Evolutionary conservation across 2,888 invertebrate species (phyloP).

Genomic region (Cheilosia vernalis): DNA sequence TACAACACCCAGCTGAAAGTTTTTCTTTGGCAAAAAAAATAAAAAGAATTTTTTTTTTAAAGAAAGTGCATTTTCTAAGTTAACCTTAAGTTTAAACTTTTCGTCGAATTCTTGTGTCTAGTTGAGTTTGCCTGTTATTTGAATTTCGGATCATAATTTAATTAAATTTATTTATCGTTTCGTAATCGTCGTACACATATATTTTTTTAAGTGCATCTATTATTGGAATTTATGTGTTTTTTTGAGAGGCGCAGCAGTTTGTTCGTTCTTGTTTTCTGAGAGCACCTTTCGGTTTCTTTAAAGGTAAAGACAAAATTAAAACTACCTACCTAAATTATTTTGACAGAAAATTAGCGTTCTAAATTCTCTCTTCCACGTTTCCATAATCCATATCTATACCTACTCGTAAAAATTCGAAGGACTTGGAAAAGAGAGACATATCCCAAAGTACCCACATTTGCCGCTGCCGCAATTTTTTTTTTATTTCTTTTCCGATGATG

Average conservation of each 20-base stretch:
- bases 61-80: conserved; percentile 63
- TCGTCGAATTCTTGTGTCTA: conserved; percentile 17
- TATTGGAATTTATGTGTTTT: conserved; percentile 60
- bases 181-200: conserved; percentile 56
- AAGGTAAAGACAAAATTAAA: conserved; percentile 30
- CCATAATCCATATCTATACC: background rate
- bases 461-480: conserved; percentile 13
- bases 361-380: conserved; percentile 12
- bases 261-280: conserved; percentile 18
- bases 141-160: conserved; percentile 42
- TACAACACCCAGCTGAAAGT: conserved; percentile 39
- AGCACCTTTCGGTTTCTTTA: conserved; percentile 54
- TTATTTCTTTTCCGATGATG: conserved; percentile 42
- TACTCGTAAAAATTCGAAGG: background rate
- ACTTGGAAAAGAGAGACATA: conserved; percentile 12
- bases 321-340: background rate
- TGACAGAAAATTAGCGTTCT: background rate
- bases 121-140: conserved; percentile 3
- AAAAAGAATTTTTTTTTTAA: conserved; percentile 13
- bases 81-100: conserved; percentile 33
- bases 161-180: conserved; percentile 60
- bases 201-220: conserved; percentile 62
- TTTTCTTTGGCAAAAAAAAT: background rate
- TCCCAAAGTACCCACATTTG: conserved; percentile 19
- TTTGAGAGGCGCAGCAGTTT: conserved; percentile 39